phyloP scores from a whole-genome alignment of 2,113 vertebrate genomes.

The Nesogale talazaci region DNA sequence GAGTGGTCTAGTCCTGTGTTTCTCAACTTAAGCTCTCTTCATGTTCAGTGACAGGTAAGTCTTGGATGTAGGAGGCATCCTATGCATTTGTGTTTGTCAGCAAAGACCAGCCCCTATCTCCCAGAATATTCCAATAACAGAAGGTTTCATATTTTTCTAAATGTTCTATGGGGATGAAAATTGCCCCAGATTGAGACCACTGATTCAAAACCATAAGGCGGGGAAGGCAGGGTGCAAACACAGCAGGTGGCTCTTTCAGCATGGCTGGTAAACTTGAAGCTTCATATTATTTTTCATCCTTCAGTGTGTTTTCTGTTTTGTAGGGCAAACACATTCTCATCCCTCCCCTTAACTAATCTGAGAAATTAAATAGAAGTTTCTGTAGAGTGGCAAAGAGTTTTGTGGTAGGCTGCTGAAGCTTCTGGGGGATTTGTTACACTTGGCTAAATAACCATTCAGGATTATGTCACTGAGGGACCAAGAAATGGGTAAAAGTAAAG shows the following conservation, averaged over 20 bases:
- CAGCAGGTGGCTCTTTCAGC: not conserved
- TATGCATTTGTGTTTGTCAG: not conserved
- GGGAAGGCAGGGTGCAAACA: not conserved
- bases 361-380: conserved; percentile 19
- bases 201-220: not conserved
- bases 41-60: not conserved
- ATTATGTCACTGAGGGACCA: conserved; percentile 76
- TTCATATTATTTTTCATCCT: not conserved
- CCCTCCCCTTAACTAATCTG: conserved; percentile 46
- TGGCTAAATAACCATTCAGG: conserved; percentile 76
- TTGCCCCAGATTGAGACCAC: not conserved
- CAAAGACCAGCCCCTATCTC: not conserved
- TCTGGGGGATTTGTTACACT: conserved; percentile 75
- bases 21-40: not conserved
- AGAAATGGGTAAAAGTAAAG: conserved; percentile 69
- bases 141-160: not conserved
- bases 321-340: not conserved
- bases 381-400: conserved; percentile 5
- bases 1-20: not conserved
- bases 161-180: not conserved
- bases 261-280: not conserved
- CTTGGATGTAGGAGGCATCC: not conserved
- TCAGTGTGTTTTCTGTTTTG: not conserved
- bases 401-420: conserved; percentile 47
- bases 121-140: not conserved